Base-by-base conservation (phyloP, 2,113 vertebrate genomes). In the Columba janthina region DNA sequence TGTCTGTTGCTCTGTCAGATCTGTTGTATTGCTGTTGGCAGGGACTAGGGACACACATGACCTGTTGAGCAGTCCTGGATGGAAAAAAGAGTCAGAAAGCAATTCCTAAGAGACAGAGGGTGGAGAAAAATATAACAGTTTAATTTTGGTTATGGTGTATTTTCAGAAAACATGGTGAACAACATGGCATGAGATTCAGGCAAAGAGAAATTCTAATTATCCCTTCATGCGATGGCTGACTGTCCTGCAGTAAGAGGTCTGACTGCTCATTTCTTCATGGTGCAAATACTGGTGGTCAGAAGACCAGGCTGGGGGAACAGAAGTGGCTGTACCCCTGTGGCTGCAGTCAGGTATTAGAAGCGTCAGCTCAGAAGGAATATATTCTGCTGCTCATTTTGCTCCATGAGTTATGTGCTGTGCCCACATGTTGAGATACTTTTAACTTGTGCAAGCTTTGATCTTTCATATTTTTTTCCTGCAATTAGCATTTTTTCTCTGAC, bases 401-500 rank as follows among this genome's bases (percentile, higher is more conserved):
- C 21, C 46, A 21, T 20, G 44, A 60, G 17, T 93, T 89, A 36
- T 6, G 2, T 90, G 36, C 81, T 90, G 69, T 44, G 76, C 58
- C 60, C 50, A 36, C 51, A 36, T 29, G 51, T 66, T 77, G 86
- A 90, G 72, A 32, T 81, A 61, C 73, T 94, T 95, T 93, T 95
- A 94, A 94, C 46, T 90, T 58, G 28, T 64, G 14, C 53, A 86
- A 84, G 81, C 72, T 90, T 91, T 53, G 73, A 77, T 93, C 26
- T 93, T 83, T 36, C 36, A 7, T 74, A 3, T 31, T 44, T 89
- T 85, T 70, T 56, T 11, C 42, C 65, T 72, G 50, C 11, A 79
- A 69, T 93, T 90, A 90, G 26, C 71, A 48, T 74, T 91, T 90
- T 74, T 86, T 56, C 51, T 90, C 36, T 89, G 92, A 92, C 93